Base-by-base conservation (phyloP, 2,113 vertebrate species). In the Menidia beryllina region DNA sequence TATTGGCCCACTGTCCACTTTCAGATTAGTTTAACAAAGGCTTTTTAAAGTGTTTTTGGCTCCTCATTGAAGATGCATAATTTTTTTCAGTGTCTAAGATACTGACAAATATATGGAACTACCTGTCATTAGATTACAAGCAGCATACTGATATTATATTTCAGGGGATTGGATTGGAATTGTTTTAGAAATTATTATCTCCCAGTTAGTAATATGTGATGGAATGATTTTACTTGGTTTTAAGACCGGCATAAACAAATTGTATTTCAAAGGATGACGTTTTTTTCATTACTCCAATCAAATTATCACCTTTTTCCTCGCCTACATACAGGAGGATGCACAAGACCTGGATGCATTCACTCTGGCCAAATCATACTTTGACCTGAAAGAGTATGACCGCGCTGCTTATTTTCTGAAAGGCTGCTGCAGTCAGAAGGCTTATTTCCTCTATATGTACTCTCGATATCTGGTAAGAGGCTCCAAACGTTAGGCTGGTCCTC, bases 391-490 rank as follows among this genome's bases (percentile, higher is more conserved):
- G 64, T 99, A 98, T 88, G 98, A 99, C 61, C 95, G 98, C 20
- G 96, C 97, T 79, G 97, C 97, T 0, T 97, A 97, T 82, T 99
- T 98, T 56, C 93, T 99, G 17, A 94, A 96, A 49, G 96, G 94
- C 69, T 99, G 97, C 88, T 94, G 94, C 86, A 99, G 98, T 86
- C 96, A 96, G 86, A 99, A 99, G 84, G 97, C 97, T 25, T 98
- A 99, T 86, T 99, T 99, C 80, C 86, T 99, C 30, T 99, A 97
- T 77, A 99, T 99, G 97, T 99, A 99, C 86, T 99, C 98, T 39
- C 95, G 97, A 86, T 99, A 99, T 69, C 91, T 99, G 95, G 97
- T 99, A 91, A 95, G 95, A 41, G 27, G 71, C n/a, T 72, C 23
- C 20, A 25, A 10, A 58, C 14, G 20, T 17, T 0, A 10, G 13